phyloP scores from a whole-genome alignment of 2,113 vertebrate genomes.

The Aix galericulata region DNA sequence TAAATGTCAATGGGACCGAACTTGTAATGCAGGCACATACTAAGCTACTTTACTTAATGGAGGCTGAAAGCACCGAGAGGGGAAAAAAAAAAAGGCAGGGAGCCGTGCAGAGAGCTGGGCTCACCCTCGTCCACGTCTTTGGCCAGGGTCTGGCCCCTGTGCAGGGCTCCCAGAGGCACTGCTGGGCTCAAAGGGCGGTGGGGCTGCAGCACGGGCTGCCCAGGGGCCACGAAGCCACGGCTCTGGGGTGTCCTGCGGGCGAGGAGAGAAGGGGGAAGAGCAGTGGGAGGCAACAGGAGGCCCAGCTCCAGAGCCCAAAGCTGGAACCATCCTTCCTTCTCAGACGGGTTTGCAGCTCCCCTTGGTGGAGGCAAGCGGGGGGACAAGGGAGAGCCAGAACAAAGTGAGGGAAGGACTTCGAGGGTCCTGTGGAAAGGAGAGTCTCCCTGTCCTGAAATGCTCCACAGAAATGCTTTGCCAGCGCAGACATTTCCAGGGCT shows the following conservation, averaged over 20 bases:
- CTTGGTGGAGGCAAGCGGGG: constrained; percentile 42
- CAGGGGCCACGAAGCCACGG: neutral
- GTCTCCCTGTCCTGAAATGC: neutral
- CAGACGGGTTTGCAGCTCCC: constrained; percentile 49
- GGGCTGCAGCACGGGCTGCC: accelerated
- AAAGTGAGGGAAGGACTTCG: accelerated
- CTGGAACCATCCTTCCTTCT: neutral
- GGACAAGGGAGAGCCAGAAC: neutral
- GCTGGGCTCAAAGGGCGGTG: accelerated
- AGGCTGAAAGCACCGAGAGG: neutral
- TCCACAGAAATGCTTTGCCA: accelerated
- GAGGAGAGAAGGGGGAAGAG: neutral
- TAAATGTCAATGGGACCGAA: neutral
- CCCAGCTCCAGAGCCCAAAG: neutral
- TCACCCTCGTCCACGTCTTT: neutral
- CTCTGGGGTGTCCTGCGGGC: accelerated
- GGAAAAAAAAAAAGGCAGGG: neutral
- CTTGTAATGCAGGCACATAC: neutral
- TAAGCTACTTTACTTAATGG: neutral
- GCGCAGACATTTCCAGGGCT: accelerated
- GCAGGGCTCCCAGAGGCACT: neutral
- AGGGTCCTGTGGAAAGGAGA: neutral
- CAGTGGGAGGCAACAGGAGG: neutral
- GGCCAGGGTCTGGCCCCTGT: neutral
- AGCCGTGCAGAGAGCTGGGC: neutral